These are phyloP conservation scores for Pseudomyrmex gracilis DNA, from an alignment of 1,140 invertebrate genomes.

Conservation along the genomic window DNA sequence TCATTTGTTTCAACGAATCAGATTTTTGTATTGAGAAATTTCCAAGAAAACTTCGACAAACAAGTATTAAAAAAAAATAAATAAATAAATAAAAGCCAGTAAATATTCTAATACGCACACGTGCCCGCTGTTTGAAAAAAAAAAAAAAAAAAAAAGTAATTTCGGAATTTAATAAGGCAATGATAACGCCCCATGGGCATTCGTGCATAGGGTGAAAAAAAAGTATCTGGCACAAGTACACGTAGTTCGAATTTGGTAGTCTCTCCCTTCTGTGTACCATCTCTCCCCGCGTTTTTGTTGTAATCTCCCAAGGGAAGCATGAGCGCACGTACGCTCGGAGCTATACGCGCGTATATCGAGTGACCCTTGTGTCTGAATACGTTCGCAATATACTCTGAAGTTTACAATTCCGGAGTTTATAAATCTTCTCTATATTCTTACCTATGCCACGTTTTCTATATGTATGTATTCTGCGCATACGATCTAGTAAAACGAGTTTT, in stretches of 20 bases:
- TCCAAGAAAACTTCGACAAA: no score
- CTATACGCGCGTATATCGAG: slow-evolving; percentile 34
- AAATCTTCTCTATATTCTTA: slow-evolving; percentile 35
- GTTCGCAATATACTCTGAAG: slow-evolving; percentile 46
- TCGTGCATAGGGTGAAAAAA: slow-evolving; percentile 36
- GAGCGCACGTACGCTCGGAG: slow-evolving; percentile 61
- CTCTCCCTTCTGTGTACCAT: slow-evolving; percentile 56
- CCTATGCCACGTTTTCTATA: slow-evolving; percentile 32
- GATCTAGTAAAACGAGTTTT: slow-evolving; percentile 44
- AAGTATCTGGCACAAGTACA: slow-evolving; percentile 40
- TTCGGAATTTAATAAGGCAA: slow-evolving; percentile 65
- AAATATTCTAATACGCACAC: no score
- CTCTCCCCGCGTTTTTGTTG: slow-evolving; percentile 67
- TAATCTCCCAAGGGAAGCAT: slow-evolving; percentile 62
- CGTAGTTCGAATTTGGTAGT: slow-evolving; percentile 64
- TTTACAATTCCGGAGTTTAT: slow-evolving; percentile 55
- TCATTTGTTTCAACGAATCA: neutral
- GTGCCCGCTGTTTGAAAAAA: neutral
- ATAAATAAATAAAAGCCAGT: neutral
- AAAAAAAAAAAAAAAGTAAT: slow-evolving; percentile 49
- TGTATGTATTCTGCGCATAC: slow-evolving; percentile 26
- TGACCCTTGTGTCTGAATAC: slow-evolving; percentile 36
- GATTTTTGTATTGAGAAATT: neutral
- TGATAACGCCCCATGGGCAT: slow-evolving; percentile 54
- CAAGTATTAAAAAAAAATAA: no score